Evolutionary conservation across 2,888 invertebrate genomes (phyloP).

Genomic region (Acanthosoma haemorrhoidale): DNA sequence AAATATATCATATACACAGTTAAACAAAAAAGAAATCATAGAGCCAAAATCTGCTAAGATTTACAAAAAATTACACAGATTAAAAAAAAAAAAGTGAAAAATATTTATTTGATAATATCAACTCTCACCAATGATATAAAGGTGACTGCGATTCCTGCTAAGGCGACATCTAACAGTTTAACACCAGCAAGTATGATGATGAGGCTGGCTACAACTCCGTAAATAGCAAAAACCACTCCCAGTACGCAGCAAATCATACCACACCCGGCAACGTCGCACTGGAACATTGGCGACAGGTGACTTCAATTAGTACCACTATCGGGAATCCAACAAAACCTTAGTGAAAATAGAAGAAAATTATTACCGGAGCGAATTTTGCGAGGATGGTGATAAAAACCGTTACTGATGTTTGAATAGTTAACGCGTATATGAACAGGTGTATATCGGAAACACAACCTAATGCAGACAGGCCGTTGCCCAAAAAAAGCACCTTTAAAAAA

Average conservation of each 20-base stretch:
- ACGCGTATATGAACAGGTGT: neutral
- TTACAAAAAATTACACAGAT: neutral
- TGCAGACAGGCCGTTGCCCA: neutral
- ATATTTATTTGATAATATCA: neutral
- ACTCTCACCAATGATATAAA: neutral
- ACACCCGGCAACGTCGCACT: constrained; percentile 17
- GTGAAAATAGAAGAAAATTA: neutral
- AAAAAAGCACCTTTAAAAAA: neutral
- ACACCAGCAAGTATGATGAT: neutral
- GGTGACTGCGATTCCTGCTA: neutral
- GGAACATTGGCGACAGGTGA: neutral
- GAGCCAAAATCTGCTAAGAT: neutral
- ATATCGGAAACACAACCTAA: neutral
- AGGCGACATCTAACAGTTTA: neutral
- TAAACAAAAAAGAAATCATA: neutral
- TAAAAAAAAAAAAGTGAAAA: neutral
- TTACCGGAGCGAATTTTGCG: constrained; percentile 5
- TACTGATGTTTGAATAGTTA: neutral
- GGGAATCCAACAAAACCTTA: neutral
- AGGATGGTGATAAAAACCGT: neutral
- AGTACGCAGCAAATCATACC: constrained; percentile 7
- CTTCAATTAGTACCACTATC: neutral
- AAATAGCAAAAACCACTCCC: neutral
- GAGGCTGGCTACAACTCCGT: neutral
- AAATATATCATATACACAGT: neutral